phyloP scores from a whole-genome alignment of 2,797 vertebrate genomes.

The Periparus ater region DNA sequence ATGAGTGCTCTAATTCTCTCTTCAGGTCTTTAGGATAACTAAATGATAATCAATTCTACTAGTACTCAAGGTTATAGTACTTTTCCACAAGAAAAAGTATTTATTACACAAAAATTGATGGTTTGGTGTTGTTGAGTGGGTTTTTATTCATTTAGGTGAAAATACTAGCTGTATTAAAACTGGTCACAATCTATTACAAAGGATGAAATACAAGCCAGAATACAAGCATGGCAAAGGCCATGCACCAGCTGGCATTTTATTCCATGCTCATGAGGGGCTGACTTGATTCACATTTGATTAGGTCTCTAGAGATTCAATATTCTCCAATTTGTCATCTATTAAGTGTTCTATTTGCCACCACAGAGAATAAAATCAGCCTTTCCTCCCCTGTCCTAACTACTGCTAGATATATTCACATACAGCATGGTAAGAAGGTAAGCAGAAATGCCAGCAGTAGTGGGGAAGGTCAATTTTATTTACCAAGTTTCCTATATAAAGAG shows the following conservation, averaged over 20 bases:
- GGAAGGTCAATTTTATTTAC: neutral
- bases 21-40: neutral
- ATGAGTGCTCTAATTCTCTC: neutral
- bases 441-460: neutral
- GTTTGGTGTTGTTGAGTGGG: neutral
- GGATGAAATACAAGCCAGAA: neutral
- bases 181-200: neutral
- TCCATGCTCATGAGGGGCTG: neutral
- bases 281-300: constrained; percentile 38
- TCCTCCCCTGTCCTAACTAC: neutral
- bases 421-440: neutral
- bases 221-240: neutral
- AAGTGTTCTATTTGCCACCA: constrained; percentile 30
- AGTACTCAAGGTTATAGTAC: neutral
- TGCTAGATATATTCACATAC: neutral
- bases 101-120: neutral
- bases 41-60: neutral
- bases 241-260: neutral
- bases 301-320: constrained; percentile 35
- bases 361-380: constrained; percentile 3
- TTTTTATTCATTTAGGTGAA: neutral
- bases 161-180: neutral
- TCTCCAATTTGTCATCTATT: constrained; percentile 38
- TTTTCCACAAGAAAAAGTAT: neutral
- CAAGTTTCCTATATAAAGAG: neutral